Conservation (phyloP, 2,113 vertebrate genomes). For the Neolamprologus sp. region DNA sequence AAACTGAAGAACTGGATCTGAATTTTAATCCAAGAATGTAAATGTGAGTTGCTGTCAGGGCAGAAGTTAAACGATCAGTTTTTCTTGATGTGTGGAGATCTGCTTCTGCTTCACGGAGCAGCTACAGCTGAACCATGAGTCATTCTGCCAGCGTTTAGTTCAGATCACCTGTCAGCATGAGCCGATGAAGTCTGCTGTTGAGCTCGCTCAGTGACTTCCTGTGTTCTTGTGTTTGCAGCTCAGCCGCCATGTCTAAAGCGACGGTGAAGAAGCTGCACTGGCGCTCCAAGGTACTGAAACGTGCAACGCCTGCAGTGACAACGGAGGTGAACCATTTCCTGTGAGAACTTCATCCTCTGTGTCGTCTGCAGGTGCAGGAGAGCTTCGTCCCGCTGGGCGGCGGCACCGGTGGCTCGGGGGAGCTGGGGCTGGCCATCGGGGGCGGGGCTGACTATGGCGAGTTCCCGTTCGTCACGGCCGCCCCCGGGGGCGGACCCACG, state of each 20-base stretch:
- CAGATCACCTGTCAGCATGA: not conserved
- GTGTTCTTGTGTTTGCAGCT: slow-evolving; percentile 43
- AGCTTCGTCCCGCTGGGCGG: slow-evolving; percentile 71
- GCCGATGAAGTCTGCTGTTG: not conserved
- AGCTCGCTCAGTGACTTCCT: not conserved
- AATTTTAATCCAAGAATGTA: not conserved
- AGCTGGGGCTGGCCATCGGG: slow-evolving; percentile 71
- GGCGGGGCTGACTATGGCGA: slow-evolving; percentile 77
- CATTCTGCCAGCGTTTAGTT: not conserved
- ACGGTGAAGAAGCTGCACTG: slow-evolving; percentile 76
- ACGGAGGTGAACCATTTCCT: not conserved
- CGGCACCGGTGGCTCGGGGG: slow-evolving; percentile 61
- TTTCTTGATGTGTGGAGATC: not conserved
- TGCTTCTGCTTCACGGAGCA: not conserved
- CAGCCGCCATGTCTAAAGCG: slow-evolving; percentile 71
- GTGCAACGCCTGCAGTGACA: not conserved
- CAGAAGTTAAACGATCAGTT: not conserved
- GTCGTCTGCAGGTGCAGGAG: slow-evolving; percentile 67
- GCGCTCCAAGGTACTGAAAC: slow-evolving; percentile 62
- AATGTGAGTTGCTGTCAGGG: not conserved
- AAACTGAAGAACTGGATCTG: not conserved
- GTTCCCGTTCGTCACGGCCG: slow-evolving; percentile 73
- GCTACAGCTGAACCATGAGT: not conserved
- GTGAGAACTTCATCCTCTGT: not conserved
- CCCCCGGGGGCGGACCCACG: slow-evolving; percentile 68